Evolutionary conservation across 2,888 invertebrate genomes (phyloP), one percentile per base, ranked within the genome.

Genomic region (Chaitophorus viminalis): DNA sequence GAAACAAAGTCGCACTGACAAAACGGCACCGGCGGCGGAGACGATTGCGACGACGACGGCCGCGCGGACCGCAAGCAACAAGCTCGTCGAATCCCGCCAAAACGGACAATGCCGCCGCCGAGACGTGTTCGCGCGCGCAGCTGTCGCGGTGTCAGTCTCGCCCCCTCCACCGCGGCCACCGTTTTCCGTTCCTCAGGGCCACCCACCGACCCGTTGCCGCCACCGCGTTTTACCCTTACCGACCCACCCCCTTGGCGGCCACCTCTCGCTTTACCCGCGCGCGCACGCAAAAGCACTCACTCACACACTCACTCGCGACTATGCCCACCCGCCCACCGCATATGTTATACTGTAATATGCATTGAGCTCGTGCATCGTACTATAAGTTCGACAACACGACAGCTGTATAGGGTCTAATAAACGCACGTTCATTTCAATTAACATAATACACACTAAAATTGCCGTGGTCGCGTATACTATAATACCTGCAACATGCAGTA

Each of bases 71-170:
- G 74, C 79, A 31, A 81, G 86, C 86, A 81, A 87, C 86, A 81
- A 87, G 79, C 86, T 79, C 79, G 74, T 74, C 79, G 78, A 86
- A 86, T 86, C 86, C 86, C 86, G 86, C 86, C 79, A 87, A 79
- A 81, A 87, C 86, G 79, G 79, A 60, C 70, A 79, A 87, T 81
- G 74, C 60, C 74, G 79, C 78, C 70, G 75, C 75, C 65, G 86
- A 86, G 86, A 86, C 86, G 72, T 78, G 86, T 81, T 79, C 72
- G 86, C 79, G 79, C 86, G 78, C 72, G 78, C 78, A 36, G 77
- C 79, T 54, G 70, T 86, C 78, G 77, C 46, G 52, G 70, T 79
- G 79, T 79, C 86, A 54, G 79, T 87, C 86, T 74, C 60, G 54
- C 36, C 39, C 29, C 39, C 60, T 29, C 36, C 36, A 29, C 39